These are phyloP conservation scores for Norana najaformis DNA, from an alignment of 2,888 invertebrate genomes.

Conservation along the genomic window DNA sequence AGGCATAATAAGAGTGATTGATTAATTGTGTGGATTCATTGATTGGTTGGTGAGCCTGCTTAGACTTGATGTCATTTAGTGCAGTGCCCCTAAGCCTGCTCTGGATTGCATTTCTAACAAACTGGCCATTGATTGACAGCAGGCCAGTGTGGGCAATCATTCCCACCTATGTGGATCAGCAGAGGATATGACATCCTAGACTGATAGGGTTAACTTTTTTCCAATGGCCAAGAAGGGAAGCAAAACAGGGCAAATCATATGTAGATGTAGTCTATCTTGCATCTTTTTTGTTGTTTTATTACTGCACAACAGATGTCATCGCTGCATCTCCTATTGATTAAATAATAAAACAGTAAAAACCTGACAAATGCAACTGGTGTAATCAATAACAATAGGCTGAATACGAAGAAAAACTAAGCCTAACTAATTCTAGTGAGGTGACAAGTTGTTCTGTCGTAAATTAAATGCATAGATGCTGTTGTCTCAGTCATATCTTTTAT, in stretches of 20 bases:
- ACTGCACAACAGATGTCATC: conserved; percentile 1
- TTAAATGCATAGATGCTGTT: not conserved
- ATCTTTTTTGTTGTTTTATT: not conserved
- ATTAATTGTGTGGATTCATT: not conserved
- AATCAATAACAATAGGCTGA: not conserved
- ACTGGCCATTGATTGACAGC: not conserved
- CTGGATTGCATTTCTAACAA: not conserved
- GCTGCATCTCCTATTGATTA: not conserved
- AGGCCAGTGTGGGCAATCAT: not conserved
- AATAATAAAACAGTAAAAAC: not conserved
- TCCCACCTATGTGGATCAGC: not conserved
- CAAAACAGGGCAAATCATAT: not conserved
- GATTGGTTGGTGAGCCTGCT: not conserved
- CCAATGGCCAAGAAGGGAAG: not conserved
- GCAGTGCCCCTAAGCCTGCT: too few species aligned
- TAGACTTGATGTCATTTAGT: not conserved
- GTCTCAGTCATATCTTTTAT: not conserved
- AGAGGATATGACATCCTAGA: not conserved
- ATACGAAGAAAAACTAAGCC: not conserved
- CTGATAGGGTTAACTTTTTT: not conserved
- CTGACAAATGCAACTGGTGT: conserved; percentile 5
- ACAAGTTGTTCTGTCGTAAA: conserved; percentile 13
- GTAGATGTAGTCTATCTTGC: not conserved
- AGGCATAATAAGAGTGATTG: not conserved
- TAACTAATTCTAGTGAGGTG: conserved; percentile 13